Conservation (phyloP, 2,888 invertebrate species). For the Dioctria rufipes region DNA sequence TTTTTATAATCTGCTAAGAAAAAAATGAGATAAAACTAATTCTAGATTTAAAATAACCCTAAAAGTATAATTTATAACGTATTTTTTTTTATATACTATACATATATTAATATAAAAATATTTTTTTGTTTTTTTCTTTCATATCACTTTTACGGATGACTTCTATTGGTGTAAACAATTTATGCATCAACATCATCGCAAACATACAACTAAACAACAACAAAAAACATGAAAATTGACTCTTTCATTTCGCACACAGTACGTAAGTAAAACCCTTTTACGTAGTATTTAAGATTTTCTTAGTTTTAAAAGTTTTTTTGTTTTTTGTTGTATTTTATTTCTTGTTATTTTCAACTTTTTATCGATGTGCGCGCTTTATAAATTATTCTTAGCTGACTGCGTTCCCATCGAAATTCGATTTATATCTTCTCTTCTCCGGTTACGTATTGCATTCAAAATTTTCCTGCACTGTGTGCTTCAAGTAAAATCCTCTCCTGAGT, state of each 20-base stretch:
- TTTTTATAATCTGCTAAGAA: no score
- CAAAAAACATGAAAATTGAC: slow-evolving; percentile 21
- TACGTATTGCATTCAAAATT: slow-evolving; percentile 37
- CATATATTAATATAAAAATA: no score
- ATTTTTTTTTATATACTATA: no score
- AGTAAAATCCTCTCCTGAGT: background rate
- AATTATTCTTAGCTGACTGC: slow-evolving; percentile 34
- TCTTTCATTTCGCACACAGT: slow-evolving; percentile 11
- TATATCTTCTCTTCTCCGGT: slow-evolving; percentile 50
- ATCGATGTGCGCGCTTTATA: slow-evolving; percentile 46
- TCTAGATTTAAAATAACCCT: no score
- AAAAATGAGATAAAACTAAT: no score
- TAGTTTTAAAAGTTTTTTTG: background rate
- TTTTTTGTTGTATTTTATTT: slow-evolving; percentile 13
- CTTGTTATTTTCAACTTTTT: slow-evolving; percentile 33
- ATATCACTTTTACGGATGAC: no score
- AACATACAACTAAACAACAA: no score
- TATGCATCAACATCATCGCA: no score
- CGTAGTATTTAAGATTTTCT: slow-evolving; percentile 17
- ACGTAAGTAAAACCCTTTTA: slow-evolving; percentile 28
- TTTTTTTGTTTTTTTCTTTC: no score
- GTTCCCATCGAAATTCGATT: slow-evolving; percentile 53
- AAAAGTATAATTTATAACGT: no score
- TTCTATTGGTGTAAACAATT: no score
- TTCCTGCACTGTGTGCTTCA: no score